Base-by-base conservation (phyloP, 2,113 vertebrate species). In the Mionectes macconnelli region DNA sequence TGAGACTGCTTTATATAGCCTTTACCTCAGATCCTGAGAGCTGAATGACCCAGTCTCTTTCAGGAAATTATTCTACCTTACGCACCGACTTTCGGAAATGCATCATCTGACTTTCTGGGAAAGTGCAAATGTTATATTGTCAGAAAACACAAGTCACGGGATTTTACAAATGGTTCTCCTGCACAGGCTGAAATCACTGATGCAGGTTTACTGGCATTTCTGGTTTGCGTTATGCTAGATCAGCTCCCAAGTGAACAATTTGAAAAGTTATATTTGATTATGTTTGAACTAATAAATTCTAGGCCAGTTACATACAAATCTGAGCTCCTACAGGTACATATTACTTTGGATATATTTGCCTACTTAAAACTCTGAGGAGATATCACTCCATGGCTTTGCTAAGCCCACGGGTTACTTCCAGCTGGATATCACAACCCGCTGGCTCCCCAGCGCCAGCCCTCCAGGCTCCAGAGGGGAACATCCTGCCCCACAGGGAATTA, bases 61-160 rank as follows among this genome's bases (percentile, higher is more conserved):
- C 88, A 86, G 90, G 85, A 93, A 93, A 95, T 94, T 49, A 59
- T 56, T 75, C 15, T 21, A 22, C 76, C 79, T 81, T 14, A 72
- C 75, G 68, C 64, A 49, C n/a, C 6, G 17, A 39, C 60, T 86
- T 81, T 88, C 0, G 6, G 85, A 94, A 96, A 84, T 5, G 28
- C 85, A 90, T 93, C 90, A 81, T 64, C 79, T 30, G 79, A 30
- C n/a, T 52, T 91, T 86, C 94, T 84, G 92, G 91, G 76, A 94
- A 94, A 57, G 5, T 3, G 60, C 67, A 74, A 15, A 52, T 19
- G n/a, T 39, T 28, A 1, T 0, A 49, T 6, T 60, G 64, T 60
- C 4, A 68, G 64, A 78, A 86, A 88, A 86, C 37, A 56, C 30
- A 39, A 47, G 68, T 39, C 42, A 59, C 6, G 10, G 59, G 33